phyloP scores from a whole-genome alignment of 1,140 invertebrate species.

The Arctopsyche grandis region DNA sequence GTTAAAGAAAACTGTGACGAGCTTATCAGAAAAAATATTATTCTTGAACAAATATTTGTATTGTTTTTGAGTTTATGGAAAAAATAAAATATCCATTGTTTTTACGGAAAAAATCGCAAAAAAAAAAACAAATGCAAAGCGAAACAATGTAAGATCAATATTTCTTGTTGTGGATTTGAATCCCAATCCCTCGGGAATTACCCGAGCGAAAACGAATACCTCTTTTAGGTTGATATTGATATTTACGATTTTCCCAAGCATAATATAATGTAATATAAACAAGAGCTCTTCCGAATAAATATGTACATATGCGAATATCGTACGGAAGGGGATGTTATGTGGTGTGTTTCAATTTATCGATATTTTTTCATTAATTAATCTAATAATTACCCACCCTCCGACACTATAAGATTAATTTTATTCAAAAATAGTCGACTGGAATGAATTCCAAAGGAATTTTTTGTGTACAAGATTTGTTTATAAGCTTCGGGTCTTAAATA shows the following conservation, averaged over 20 bases:
- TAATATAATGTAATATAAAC: background rate
- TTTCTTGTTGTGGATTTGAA: constrained; percentile 3
- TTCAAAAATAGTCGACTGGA: background rate
- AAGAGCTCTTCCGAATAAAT: background rate
- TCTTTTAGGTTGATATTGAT: background rate
- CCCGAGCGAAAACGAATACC: background rate
- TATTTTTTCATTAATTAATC: background rate
- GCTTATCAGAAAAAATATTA: no score
- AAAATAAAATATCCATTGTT: no score
- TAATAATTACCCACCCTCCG: no score
- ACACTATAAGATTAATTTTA: no score
- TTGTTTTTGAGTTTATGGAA: no score
- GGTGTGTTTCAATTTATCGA: no score
- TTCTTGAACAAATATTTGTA: no score
- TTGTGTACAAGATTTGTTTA: background rate
- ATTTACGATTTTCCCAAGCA: background rate
- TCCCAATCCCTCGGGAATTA: constrained; percentile 7
- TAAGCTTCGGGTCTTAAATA: constrained; percentile 1
- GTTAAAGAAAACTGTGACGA: no score
- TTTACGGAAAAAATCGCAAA: background rate
- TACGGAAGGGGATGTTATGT: background rate
- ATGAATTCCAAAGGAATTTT: background rate
- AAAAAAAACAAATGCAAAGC: constrained; percentile 2
- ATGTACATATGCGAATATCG: background rate
- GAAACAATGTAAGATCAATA: constrained; percentile 1